These are phyloP conservation scores for Drosophila bocqueti DNA, from an alignment of 1,140 invertebrate genomes.

Conservation along the genomic window DNA sequence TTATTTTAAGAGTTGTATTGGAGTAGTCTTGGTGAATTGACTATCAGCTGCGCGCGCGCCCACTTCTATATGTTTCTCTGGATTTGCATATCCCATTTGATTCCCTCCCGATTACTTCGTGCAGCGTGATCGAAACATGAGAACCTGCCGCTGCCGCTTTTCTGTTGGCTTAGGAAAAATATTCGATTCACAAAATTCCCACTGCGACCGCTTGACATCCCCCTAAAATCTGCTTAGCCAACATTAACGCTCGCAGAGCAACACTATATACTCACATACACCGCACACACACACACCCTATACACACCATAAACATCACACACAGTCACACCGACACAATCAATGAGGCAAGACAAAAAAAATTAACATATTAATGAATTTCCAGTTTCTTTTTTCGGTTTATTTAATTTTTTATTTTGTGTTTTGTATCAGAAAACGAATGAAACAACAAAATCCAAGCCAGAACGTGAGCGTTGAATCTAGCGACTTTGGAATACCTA, in stretches of 20 bases:
- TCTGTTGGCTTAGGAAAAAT: constrained; percentile 27
- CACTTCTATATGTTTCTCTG: constrained; percentile 19
- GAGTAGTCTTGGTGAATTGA: neutral
- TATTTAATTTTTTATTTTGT: constrained; percentile 52
- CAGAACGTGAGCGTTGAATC: constrained; percentile 10
- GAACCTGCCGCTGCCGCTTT: constrained; percentile 9
- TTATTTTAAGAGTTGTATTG: neutral
- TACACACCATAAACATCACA: constrained; percentile 7
- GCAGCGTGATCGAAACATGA: constrained; percentile 43
- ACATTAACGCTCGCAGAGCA: constrained; percentile 21
- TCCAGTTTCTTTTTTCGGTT: constrained; percentile 69
- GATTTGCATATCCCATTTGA: neutral
- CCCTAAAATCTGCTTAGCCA: constrained; percentile 49
- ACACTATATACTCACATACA: constrained; percentile 5
- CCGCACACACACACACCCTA: neutral
- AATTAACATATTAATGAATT: constrained; percentile 83
- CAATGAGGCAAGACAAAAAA: constrained; percentile 61
- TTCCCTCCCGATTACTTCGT: neutral
- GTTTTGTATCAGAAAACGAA: constrained; percentile 36
- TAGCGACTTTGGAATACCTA: constrained; percentile 24
- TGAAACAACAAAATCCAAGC: constrained; percentile 16
- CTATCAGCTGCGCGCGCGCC: constrained; percentile 40
- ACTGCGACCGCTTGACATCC: constrained; percentile 33
- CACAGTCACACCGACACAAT: constrained; percentile 39
- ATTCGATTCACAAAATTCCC: constrained; percentile 44